Evolutionary conservation across 1,140 invertebrate genomes (phyloP), one percentile per base, ranked within the genome.

Genomic region (Globodera rostochiensis): DNA sequence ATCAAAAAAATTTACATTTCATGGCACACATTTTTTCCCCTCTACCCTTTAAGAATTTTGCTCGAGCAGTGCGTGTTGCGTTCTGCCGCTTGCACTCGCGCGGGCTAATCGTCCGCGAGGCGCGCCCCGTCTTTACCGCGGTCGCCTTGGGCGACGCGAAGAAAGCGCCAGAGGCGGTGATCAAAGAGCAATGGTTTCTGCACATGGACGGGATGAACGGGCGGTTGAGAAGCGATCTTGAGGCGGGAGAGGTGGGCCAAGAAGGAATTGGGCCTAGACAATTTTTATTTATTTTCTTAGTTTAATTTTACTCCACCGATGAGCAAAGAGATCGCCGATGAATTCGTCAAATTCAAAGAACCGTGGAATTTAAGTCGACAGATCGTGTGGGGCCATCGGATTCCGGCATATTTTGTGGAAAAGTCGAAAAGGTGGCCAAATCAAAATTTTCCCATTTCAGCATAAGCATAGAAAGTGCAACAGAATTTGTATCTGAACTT

Each of bases 351-450:
- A 73, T 94, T 95, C 84, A 95, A 95, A 73, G 92, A 91, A 13
- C 90, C 91, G 49, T 91, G 91, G 88, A 89, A 88, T 81, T 73
- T 88, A 46, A 88, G 87, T 70, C 92, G 97, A 19, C 97, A 99
- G 90, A 91, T 99, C 4, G 98, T 96, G 96, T 99, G 98, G 98
- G 98, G 98, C 8, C 98, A 99, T 92, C 92, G 95, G 74, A 98
- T 99, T 87, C 98, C 98, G 4, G 96, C 96, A 0, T 99, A 98
- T 91, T 93, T 66, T n/a, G 66, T 73, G 15, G 57, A 81, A 19
- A 53, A 77, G 25, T 47, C 50, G 13, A 79, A 84, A 49, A 74
- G 81, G 53, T 76, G 25, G 7, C 13, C 1, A 49, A 79, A 80
- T 82, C 2, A 0, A 4, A 70, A 53, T 46, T 1, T 73, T 73